Evolutionary conservation across 1,140 invertebrate species (phyloP), one percentile per base, ranked within the genome.

Genomic region (Philotrypesis tridentata): DNA sequence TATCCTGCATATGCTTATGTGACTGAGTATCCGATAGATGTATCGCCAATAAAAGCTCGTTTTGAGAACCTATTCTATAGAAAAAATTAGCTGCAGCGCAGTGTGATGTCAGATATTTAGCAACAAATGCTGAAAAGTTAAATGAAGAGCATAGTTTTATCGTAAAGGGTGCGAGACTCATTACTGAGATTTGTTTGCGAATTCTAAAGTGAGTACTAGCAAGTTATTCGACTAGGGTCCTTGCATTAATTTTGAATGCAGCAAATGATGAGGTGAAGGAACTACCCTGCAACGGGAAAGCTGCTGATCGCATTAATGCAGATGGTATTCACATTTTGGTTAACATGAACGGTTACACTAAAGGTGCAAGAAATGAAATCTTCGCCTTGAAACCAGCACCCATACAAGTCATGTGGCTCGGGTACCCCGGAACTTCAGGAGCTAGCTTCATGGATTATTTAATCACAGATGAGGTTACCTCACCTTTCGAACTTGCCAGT

Each of bases 261-360:
- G n/a, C n/a, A n/a, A n/a, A n/a, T n/a, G n/a, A n/a, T n/a, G n/a
- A n/a, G n/a, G n/a, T n/a, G n/a, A n/a, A n/a, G n/a, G n/a, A n/a
- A n/a, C n/a, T n/a, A n/a, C 94, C 95, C 0, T 99, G 97, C 91
- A 99, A 99, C 92, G 97, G 98, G 31, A 98, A 98, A 93, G 98
- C 98, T 17, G 98, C 98, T 27, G 98, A 99, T 91, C 94, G 94
- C 85, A 99, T 99, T 79, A 94, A 98, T 89, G 91, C 93, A 33
- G 98, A 99, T 93, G 97, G 98, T 68, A 98, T 99, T 88, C 96
- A 99, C 89, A 98, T 99, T 90, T 93, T 99, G 29, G 96, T 99
- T 2, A 99, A 99, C 89, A 99, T 99, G 98, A 99, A 99, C 92
- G 99, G 99, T 1, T 99, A 99, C 89, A 99, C 99, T 0, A 99